Conservation (phyloP, 2,113 vertebrate genomes). For the Electrona antarctica region DNA sequence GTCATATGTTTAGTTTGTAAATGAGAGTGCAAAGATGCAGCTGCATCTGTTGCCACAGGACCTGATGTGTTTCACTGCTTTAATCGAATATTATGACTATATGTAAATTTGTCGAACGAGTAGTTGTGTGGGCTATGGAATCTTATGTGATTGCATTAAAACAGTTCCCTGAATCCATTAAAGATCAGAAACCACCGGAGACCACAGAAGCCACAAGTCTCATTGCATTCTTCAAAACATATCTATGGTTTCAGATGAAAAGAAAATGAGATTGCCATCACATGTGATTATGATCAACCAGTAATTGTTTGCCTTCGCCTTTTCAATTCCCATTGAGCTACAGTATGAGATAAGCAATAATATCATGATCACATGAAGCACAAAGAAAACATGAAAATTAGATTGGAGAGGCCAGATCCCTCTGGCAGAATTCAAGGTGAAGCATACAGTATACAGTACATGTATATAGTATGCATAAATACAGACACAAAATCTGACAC, state of each 20-base stretch:
- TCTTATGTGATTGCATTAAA: slow-evolving; percentile 33
- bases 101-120: slow-evolving; percentile 6
- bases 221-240: slow-evolving; percentile 26
- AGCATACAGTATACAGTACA: neutral
- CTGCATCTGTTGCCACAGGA: too few relatives aligned
- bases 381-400: slow-evolving; percentile 17
- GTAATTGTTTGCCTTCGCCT: slow-evolving; percentile 26
- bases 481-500: slow-evolving; percentile 39
- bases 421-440: slow-evolving; percentile 54
- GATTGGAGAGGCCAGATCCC: slow-evolving; percentile 39
- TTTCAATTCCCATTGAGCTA: slow-evolving; percentile 19
- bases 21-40: too few relatives aligned
- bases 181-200: slow-evolving; percentile 31
- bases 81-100: slow-evolving; percentile 8
- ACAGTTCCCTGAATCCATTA: slow-evolving; percentile 8
- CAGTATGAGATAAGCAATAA: slow-evolving; percentile 28
- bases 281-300: slow-evolving; percentile 22
- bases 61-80: too few relatives aligned
- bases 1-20: too few relatives aligned
- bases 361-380: slow-evolving; percentile 36
- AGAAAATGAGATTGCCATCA: slow-evolving; percentile 25
- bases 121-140: neutral
- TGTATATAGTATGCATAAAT: slow-evolving; percentile 15
- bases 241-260: slow-evolving; percentile 14
- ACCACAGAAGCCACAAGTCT: slow-evolving; percentile 10